These are phyloP conservation scores for Linnaemya vulpina DNA, from an alignment of 2,888 invertebrate species.

Conservation along the genomic window DNA sequence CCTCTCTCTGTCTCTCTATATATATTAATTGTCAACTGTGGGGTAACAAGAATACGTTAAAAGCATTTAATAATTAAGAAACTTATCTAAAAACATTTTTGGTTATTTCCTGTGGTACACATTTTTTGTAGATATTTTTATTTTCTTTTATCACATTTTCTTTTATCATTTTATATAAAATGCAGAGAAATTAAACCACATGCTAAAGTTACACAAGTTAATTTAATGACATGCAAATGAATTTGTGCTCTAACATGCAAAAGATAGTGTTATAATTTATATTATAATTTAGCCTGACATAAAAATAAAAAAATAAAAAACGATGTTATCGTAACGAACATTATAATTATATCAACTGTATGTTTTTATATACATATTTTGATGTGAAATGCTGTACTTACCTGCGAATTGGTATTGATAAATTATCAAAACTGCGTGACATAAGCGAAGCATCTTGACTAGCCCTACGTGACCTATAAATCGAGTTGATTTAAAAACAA, in stretches of 20 bases:
- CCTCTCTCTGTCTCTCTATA: too few species aligned
- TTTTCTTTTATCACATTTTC: background rate
- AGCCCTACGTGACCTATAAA: conserved; percentile 91
- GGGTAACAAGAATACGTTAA: background rate
- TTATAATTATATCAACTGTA: background rate
- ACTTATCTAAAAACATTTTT: conserved; percentile 17
- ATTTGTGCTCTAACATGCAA: conserved; percentile 59
- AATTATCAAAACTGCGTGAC: conserved; percentile 87
- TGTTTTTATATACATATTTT: background rate
- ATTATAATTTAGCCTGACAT: conserved; percentile 4
- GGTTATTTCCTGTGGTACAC: conserved; percentile 46
- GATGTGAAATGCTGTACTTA: conserved; percentile 81
- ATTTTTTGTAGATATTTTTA: conserved; percentile 10
- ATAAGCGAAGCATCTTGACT: conserved; percentile 90
- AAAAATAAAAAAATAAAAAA: background rate
- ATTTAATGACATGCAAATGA: conserved; percentile 22
- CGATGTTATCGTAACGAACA: background rate
- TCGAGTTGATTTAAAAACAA: conserved; percentile 78
- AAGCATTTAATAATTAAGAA: background rate
- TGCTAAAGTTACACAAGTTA: conserved; percentile 22
- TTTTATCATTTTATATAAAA: too few species aligned
- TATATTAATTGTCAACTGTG: background rate
- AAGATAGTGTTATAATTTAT: conserved; percentile 21
- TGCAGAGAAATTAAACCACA: conserved; percentile 38
- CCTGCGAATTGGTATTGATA: conserved; percentile 86